A percentile compares a stretch with the other conserved stretches of the same genome.
phyloP scores from a whole-genome alignment of 1,140 invertebrate genomes.

The Notospermus geniculatus region DNA sequence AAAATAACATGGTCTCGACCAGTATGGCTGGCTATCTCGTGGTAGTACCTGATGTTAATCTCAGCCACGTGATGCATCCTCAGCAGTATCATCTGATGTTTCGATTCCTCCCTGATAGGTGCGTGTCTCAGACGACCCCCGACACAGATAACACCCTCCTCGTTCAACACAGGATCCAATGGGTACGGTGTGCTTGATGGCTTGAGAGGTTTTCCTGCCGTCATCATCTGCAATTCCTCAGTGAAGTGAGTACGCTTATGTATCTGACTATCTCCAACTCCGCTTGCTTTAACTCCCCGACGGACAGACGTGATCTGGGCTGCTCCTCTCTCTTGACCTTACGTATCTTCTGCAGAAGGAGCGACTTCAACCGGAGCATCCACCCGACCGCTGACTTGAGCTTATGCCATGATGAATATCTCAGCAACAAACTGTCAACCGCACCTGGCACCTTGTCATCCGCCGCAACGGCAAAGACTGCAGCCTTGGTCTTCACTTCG shows the following conservation, averaged over 20 bases:
- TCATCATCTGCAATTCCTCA: background rate
- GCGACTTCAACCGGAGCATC: background rate
- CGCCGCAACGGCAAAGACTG: too few relatives aligned
- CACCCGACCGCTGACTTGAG: background rate
- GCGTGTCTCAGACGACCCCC: slow-evolving; percentile 2
- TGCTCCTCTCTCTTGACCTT: too few relatives aligned
- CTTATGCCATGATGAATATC: background rate
- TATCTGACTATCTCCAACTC: background rate
- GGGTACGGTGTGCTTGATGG: background rate
- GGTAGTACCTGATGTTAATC: background rate
- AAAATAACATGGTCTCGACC: background rate
- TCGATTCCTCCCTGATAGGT: background rate
- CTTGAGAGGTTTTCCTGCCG: background rate
- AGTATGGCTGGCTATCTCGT: background rate
- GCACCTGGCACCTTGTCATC: too few relatives aligned
- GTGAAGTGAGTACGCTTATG: background rate
- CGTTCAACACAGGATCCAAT: background rate
- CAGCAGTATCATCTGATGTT: slow-evolving; percentile 8
- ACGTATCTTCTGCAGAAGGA: too few relatives aligned
- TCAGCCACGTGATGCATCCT: background rate
- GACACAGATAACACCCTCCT: background rate
- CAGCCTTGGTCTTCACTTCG: background rate
- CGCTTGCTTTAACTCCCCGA: background rate
- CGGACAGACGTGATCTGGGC: background rate
- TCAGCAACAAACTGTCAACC: background rate